phyloP scores from a whole-genome alignment of 2,797 vertebrate species.

The Microctenopoma lineatum region DNA sequence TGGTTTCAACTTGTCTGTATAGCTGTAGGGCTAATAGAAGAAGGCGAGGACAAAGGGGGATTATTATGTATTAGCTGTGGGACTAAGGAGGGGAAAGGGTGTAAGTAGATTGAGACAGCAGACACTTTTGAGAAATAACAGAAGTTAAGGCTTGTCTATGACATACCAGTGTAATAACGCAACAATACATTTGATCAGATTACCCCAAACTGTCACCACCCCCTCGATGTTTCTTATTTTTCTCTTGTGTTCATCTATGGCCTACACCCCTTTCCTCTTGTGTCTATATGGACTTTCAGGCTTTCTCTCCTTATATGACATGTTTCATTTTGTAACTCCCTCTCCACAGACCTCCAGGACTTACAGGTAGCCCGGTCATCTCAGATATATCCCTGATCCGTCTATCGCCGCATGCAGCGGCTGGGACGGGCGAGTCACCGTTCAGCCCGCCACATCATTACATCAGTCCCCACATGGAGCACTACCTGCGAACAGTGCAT shows the following conservation, averaged over 20 bases:
- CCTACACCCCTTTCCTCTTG: not conserved
- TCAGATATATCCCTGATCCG: conserved; percentile 97
- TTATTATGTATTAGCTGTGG: conserved; percentile 69
- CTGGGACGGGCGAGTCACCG: conserved; percentile 87
- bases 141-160: conserved; percentile 49
- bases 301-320: not conserved
- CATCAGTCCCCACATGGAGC: conserved; percentile 95
- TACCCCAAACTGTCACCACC: not conserved
- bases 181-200: conserved; percentile 29
- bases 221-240: not conserved
- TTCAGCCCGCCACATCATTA: conserved; percentile 92
- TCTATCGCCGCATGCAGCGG: conserved; percentile 88
- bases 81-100: conserved; percentile 35
- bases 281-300: not conserved
- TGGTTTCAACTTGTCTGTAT: conserved; percentile 75
- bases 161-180: conserved; percentile 37
- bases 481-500: conserved; percentile 96
- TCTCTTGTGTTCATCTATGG: not conserved
- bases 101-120: conserved; percentile 36
- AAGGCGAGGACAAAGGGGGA: conserved; percentile 65
- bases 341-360: conserved; percentile 87
- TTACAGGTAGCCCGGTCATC: conserved; percentile 93
- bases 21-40: conserved; percentile 68
- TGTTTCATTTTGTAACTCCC: not conserved
- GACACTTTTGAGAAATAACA: conserved; percentile 45